Conservation (phyloP, 2,888 invertebrate genomes). For the Hirtodrosophila cameraria region DNA sequence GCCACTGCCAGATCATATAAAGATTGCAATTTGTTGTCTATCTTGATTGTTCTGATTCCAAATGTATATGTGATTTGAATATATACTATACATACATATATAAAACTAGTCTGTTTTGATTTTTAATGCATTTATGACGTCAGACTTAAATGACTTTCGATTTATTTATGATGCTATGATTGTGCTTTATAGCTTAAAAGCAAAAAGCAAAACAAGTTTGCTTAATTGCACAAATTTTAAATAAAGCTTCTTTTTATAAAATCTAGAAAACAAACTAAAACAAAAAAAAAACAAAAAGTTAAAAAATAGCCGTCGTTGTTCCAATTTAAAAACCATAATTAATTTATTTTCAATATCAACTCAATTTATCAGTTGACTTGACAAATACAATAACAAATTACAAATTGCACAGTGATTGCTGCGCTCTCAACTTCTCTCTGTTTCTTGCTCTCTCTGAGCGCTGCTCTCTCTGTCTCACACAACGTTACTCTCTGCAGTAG, state of each 20-base stretch:
- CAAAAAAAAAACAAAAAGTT: neutral
- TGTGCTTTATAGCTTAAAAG: slow-evolving; percentile 2
- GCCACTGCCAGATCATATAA: slow-evolving; percentile 15
- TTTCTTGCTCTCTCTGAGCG: slow-evolving; percentile 3
- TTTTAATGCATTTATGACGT: slow-evolving; percentile 8
- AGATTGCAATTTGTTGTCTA: slow-evolving; percentile 21
- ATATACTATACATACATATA: neutral
- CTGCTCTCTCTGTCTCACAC: neutral
- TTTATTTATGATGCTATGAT: slow-evolving; percentile 26
- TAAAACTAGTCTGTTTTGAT: slow-evolving; percentile 33
- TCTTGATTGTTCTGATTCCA: slow-evolving; percentile 34
- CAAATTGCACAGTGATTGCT: slow-evolving; percentile 51
- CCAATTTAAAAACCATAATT: slow-evolving; percentile 63
- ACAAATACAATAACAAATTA: slow-evolving; percentile 69
- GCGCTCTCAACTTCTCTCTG: slow-evolving; percentile 3
- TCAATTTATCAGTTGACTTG: slow-evolving; percentile 79
- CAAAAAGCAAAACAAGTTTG: slow-evolving; percentile 15
- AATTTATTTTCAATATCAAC: slow-evolving; percentile 80
- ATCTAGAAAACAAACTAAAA: slow-evolving; percentile 4
- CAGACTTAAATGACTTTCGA: slow-evolving; percentile 1
- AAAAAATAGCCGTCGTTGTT: slow-evolving; percentile 26
- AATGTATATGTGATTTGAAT: slow-evolving; percentile 27
- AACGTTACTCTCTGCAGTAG: slow-evolving; percentile 16
- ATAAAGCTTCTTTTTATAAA: neutral
- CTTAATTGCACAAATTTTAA: slow-evolving; percentile 1